These are phyloP conservation scores for Cremastinae sp. DNA, from an alignment of 2,888 invertebrate species.

Conservation along the genomic window DNA sequence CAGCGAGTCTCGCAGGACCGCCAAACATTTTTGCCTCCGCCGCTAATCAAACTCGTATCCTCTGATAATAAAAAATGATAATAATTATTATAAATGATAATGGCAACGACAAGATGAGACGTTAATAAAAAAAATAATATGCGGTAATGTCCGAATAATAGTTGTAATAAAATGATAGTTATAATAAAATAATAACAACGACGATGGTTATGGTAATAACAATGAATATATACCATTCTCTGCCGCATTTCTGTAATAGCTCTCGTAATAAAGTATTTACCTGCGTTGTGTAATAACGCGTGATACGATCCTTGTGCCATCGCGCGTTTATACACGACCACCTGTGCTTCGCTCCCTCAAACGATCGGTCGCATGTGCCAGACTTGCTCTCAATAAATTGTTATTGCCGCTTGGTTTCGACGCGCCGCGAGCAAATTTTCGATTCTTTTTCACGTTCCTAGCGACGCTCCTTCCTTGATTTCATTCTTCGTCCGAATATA, in stretches of 20 bases:
- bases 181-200: constrained; percentile 20
- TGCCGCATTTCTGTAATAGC: constrained; percentile 1
- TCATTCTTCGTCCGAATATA: too few species aligned
- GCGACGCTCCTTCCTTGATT: too few species aligned
- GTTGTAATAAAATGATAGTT: too few species aligned
- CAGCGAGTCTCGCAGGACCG: constrained; percentile 2
- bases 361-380: constrained; percentile 43
- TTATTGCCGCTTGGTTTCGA: constrained; percentile 39
- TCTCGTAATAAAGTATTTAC: constrained; percentile 42
- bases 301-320: constrained; percentile 24
- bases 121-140: too few species aligned
- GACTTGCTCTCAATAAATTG: constrained; percentile 50
- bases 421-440: background rate
- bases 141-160: too few species aligned
- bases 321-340: constrained; percentile 20
- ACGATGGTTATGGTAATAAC: constrained; percentile 35
- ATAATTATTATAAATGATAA: background rate
- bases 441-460: too few species aligned
- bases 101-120: background rate
- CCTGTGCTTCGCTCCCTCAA: constrained; percentile 9
- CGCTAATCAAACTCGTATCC: too few species aligned
- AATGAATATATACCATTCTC: constrained; percentile 12
- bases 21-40: too few species aligned
- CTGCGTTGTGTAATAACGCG: constrained; percentile 32
- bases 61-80: too few species aligned